These are phyloP conservation scores for Ptyas mucosa DNA, from an alignment of 2,113 vertebrate genomes.

Conservation along the genomic window DNA sequence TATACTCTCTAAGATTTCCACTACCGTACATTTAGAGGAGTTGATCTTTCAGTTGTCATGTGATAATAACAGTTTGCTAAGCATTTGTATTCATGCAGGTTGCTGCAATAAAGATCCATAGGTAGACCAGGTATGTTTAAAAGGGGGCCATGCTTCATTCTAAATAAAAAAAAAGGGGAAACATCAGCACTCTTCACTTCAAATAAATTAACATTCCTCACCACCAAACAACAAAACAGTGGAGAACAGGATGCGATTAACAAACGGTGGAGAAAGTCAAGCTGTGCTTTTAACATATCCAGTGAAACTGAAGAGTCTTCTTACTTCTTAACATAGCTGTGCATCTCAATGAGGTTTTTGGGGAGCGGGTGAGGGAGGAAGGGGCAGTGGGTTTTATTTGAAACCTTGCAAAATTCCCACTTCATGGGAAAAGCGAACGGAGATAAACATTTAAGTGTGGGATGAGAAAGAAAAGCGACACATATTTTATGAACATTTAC, in stretches of 20 bases:
- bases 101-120: not conserved
- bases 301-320: constrained; percentile 54
- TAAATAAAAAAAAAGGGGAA: constrained; percentile 1
- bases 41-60: not conserved
- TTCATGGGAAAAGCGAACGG: constrained; percentile 30
- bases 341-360: constrained; percentile 63
- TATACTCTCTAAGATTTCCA: constrained; percentile 29
- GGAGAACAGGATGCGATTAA: constrained; percentile 64
- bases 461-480: not conserved
- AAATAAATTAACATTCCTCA: constrained; percentile 62
- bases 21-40: not conserved
- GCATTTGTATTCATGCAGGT: not conserved
- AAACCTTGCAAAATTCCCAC: constrained; percentile 54
- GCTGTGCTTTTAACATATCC: constrained; percentile 66
- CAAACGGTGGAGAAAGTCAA: constrained; percentile 59
- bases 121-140: not conserved
- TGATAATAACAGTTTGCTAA: not conserved
- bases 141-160: constrained; percentile 18
- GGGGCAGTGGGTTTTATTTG: constrained; percentile 49
- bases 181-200: constrained; percentile 36
- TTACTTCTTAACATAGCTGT: constrained; percentile 54
- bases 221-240: constrained; percentile 65
- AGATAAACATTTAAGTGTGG: not conserved
- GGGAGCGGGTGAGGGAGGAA: not conserved
- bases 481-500: not conserved